These are phyloP conservation scores for Pseudomugil gertrudae DNA, from an alignment of 2,797 vertebrate genomes.

Conservation along the genomic window DNA sequence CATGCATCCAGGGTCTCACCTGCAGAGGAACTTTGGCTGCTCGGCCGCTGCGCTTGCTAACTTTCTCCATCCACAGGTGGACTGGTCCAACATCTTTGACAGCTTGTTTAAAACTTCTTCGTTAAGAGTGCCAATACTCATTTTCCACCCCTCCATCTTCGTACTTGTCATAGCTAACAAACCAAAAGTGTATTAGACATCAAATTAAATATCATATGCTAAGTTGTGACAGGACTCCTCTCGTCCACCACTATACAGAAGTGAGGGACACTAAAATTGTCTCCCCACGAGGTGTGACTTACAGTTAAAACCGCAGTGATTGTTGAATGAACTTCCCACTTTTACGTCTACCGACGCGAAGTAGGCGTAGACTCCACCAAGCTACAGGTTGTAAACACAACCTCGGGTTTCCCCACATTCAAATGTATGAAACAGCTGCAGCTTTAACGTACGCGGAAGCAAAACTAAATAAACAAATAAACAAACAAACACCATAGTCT, in stretches of 20 bases:
- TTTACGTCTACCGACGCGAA: not conserved
- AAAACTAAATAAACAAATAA: not conserved
- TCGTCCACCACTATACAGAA: not conserved
- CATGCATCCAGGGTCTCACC: slow-evolving; percentile 72
- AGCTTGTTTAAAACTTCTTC: slow-evolving; percentile 74
- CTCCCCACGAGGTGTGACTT: not conserved
- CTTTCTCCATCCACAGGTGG: slow-evolving; percentile 84
- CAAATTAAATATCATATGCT: not conserved
- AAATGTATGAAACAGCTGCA: not conserved
- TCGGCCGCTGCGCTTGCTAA: slow-evolving; percentile 75
- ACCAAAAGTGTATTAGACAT: not conserved
- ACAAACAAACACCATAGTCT: too few species aligned
- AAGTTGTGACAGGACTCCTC: not conserved
- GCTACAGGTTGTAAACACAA: slow-evolving; percentile 6
- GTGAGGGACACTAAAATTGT: not conserved
- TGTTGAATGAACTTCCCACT: not conserved
- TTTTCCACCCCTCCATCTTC: slow-evolving; percentile 74
- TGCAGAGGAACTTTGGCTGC: slow-evolving; percentile 82
- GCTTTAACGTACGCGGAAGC: not conserved
- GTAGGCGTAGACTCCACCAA: not conserved
- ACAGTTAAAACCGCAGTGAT: not conserved
- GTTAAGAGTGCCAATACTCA: slow-evolving; percentile 62
- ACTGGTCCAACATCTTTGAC: slow-evolving; percentile 82
- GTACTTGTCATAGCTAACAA: not conserved
- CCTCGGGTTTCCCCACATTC: slow-evolving; percentile 2